phyloP scores from a whole-genome alignment of 2,888 invertebrate species.

The Noctua pronuba region DNA sequence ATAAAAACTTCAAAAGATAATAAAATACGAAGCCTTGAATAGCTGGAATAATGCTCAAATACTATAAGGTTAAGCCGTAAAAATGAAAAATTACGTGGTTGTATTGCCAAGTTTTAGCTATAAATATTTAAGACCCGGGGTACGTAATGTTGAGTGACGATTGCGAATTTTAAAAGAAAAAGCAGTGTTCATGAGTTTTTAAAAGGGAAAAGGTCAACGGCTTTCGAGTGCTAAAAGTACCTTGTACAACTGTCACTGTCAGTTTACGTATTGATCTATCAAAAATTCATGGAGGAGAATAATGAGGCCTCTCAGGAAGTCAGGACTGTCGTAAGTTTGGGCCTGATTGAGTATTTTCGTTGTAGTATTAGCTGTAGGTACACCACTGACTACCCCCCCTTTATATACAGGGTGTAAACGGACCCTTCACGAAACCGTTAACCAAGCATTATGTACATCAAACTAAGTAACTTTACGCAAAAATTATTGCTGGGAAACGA shows the following conservation, averaged over 20 bases:
- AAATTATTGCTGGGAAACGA: no score
- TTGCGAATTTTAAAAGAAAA: slow-evolving; percentile 25
- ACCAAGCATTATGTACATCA: no score
- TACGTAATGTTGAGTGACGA: slow-evolving; percentile 37
- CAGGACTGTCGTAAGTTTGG: background rate
- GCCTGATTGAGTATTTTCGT: background rate
- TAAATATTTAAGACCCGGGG: slow-evolving; percentile 19
- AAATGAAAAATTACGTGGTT: slow-evolving; percentile 53
- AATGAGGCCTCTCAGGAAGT: background rate
- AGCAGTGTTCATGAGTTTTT: background rate
- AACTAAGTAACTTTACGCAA: no score
- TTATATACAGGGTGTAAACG: no score
- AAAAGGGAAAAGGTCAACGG: background rate
- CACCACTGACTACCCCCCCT: no score
- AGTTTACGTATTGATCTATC: background rate
- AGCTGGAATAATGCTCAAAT: slow-evolving; percentile 4
- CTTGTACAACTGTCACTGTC: background rate
- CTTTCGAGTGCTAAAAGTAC: background rate
- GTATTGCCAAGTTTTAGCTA: slow-evolving; percentile 33
- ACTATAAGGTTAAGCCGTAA: slow-evolving; percentile 11
- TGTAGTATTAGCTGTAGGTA: no score
- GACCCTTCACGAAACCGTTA: no score
- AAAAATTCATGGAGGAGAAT: background rate
- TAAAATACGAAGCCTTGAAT: slow-evolving; percentile 38
- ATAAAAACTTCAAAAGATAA: slow-evolving; percentile 26